Conservation (phyloP, 2,888 invertebrate species). For the Epistrophe grossulariae region DNA sequence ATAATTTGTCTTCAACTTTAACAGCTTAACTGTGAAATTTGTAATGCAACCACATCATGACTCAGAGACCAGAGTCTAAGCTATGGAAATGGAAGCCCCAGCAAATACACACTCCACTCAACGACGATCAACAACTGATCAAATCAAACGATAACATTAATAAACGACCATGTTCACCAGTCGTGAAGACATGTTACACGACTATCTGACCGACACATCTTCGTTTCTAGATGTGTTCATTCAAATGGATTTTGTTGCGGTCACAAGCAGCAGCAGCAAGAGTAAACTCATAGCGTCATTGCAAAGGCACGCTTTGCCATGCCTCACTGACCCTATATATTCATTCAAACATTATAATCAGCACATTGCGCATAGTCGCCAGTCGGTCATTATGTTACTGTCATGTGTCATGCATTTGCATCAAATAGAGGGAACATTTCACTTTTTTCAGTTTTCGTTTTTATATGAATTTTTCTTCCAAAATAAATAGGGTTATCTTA, state of each 20-base stretch:
- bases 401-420: constrained; percentile 29
- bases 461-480: constrained; percentile 25
- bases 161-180: constrained; percentile 58
- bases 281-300: background rate
- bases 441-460: constrained; percentile 7
- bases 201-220: constrained; percentile 61
- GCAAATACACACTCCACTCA: constrained; percentile 8
- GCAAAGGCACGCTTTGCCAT: constrained; percentile 41
- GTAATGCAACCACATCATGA: constrained; percentile 36
- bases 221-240: constrained; percentile 44
- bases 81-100: background rate
- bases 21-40: constrained; percentile 67
- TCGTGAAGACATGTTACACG: constrained; percentile 49
- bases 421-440: constrained; percentile 23
- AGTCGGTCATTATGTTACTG: constrained; percentile 40
- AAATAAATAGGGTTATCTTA: constrained; percentile 30
- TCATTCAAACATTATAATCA: constrained; percentile 32
- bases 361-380: background rate
- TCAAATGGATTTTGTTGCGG: constrained; percentile 31
- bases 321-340: constrained; percentile 53
- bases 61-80: background rate
- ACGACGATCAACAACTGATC: constrained; percentile 52
- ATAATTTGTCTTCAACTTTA: constrained; percentile 66
- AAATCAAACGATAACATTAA: constrained; percentile 56
- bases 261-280: background rate